Conservation (phyloP, 2,797 vertebrate genomes). For the Botia kubotai region DNA sequence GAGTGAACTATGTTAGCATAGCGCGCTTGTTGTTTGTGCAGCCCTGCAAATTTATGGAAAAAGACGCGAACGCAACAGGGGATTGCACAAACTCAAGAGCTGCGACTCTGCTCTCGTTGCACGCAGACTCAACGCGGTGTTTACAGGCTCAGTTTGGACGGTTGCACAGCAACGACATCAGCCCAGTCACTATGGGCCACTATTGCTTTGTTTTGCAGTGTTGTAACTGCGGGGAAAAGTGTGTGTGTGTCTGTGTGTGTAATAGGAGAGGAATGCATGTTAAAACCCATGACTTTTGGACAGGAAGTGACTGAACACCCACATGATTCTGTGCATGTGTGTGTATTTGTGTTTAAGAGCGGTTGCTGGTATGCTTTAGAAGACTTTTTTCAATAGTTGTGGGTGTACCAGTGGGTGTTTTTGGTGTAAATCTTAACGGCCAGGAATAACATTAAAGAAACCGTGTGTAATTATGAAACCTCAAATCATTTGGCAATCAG, state of each 20-base stretch:
- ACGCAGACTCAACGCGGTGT: conserved; percentile 48
- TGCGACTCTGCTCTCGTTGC: conserved; percentile 32
- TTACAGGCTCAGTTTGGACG: conserved; percentile 55
- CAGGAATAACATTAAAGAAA: conserved; percentile 5
- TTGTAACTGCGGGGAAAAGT: conserved; percentile 53
- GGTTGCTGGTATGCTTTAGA: conserved; percentile 36
- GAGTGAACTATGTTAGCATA: conserved; percentile 39
- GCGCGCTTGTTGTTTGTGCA: conserved; percentile 48
- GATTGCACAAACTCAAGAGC: conserved; percentile 60
- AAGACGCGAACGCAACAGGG: conserved; percentile 50
- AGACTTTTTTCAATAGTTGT: conserved; percentile 3
- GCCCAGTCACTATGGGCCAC: conserved; percentile 57
- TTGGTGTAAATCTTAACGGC: not conserved
- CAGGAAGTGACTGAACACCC: conserved; percentile 60
- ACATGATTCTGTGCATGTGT: conserved; percentile 40
- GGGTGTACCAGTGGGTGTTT: not conserved
- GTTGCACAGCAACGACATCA: conserved; percentile 59
- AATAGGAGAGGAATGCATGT: conserved; percentile 53
- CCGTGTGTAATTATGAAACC: not conserved
- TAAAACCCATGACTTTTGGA: conserved; percentile 59
- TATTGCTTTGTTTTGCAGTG: conserved; percentile 49
- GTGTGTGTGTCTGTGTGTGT: conserved; percentile 27
- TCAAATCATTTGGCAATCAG: too few relatives aligned
- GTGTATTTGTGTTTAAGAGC: not conserved
- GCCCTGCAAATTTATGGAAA: conserved; percentile 48